Conservation (phyloP, 2,113 vertebrate species). For the Pseudolaguvia tuberculata region DNA sequence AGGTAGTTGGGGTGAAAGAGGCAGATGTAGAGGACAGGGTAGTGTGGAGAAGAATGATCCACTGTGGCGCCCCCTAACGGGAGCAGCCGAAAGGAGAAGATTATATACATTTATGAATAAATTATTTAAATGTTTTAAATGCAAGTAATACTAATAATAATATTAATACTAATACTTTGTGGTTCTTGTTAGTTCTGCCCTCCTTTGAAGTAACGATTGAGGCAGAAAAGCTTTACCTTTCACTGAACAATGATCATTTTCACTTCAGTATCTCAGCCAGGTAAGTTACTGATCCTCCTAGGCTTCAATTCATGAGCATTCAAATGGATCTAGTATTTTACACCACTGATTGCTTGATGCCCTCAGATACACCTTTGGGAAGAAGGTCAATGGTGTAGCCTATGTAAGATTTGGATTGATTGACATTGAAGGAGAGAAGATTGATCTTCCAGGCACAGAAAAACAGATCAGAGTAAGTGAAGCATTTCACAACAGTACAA, state of each 20-base stretch:
- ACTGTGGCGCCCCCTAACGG: no score
- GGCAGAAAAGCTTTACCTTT: constrained; percentile 56
- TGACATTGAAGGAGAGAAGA: constrained; percentile 52
- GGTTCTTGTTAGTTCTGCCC: constrained; percentile 60
- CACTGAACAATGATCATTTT: constrained; percentile 55
- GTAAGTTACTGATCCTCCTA: constrained; percentile 42
- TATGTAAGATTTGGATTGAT: constrained; percentile 66
- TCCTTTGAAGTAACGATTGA: constrained; percentile 66
- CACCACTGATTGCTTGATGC: neutral
- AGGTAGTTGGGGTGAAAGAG: no score
- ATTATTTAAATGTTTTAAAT: no score
- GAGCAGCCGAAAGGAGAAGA: no score
- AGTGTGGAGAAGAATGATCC: no score
- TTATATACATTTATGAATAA: no score
- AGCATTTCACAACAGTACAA: no score
- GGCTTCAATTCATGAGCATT: neutral
- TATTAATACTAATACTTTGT: neutral
- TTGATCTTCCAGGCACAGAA: constrained; percentile 61
- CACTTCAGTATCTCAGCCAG: constrained; percentile 60
- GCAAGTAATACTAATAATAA: neutral
- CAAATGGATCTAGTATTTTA: neutral
- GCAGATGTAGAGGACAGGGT: no score
- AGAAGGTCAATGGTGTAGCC: constrained; percentile 60
- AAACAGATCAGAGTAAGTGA: constrained; percentile 60
- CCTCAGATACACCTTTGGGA: constrained; percentile 65